phyloP scores from a whole-genome alignment of 2,113 vertebrate genomes.

The Gobio gobio region DNA sequence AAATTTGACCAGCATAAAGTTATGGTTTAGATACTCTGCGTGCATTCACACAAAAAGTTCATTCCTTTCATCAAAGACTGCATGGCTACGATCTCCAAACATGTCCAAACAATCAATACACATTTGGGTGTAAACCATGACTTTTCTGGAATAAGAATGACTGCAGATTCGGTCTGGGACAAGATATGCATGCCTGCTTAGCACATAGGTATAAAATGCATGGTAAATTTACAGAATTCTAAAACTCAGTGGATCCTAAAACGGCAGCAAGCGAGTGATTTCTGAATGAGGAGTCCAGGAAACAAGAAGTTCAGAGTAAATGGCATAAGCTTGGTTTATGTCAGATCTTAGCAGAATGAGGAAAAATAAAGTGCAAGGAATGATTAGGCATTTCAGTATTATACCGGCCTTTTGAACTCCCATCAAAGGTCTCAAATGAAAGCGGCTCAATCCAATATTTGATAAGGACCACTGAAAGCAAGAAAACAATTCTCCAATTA shows the following conservation, averaged over 20 bases:
- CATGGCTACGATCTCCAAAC: conserved; percentile 42
- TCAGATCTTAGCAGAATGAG: conserved; percentile 58
- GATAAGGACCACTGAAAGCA: conserved; percentile 9
- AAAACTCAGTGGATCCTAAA: conserved; percentile 33
- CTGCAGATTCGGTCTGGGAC: background rate
- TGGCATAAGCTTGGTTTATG: background rate
- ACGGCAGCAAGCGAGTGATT: background rate
- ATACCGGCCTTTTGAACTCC: conserved; percentile 61
- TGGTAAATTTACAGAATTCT: conserved; percentile 31
- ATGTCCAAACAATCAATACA: background rate
- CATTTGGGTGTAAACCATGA: background rate
- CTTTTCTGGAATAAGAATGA: conserved; percentile 14
- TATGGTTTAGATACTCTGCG: conserved; percentile 57
- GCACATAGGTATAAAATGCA: conserved; percentile 25
- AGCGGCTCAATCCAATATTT: conserved; percentile 24
- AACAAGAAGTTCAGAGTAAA: background rate
- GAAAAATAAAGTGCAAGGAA: conserved; percentile 81
- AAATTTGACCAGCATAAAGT: conserved; percentile 66
- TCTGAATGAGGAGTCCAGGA: background rate
- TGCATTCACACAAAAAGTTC: conserved; percentile 63
- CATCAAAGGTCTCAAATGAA: conserved; percentile 52
- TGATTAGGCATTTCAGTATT: conserved; percentile 63
- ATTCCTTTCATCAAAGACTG: conserved; percentile 39
- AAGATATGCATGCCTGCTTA: conserved; percentile 22
- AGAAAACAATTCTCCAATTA: conserved; percentile 19